Evolutionary conservation across 2,888 invertebrate genomes (phyloP).

Genomic region (Catonia carolina): DNA sequence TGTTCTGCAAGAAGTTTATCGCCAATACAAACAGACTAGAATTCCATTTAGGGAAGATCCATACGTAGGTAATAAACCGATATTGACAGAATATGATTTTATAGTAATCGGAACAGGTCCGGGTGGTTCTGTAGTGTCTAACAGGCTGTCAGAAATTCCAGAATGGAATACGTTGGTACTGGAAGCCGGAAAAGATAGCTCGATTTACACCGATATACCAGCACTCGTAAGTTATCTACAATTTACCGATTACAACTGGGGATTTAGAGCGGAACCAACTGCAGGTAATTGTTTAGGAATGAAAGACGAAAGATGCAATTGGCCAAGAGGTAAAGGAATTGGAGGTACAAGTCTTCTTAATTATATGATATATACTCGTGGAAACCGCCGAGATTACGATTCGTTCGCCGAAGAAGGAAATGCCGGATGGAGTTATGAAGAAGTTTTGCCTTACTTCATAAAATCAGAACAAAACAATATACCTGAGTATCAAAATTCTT

Average conservation of each 20-base stretch:
- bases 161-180: constrained; percentile 56
- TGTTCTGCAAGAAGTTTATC: constrained; percentile 27
- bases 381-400: constrained; percentile 36
- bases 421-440: constrained; percentile 44
- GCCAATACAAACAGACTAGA: constrained; percentile 29
- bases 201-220: constrained; percentile 52
- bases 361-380: constrained; percentile 48
- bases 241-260: constrained; percentile 60
- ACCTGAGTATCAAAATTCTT: constrained; percentile 30
- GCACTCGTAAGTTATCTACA: constrained; percentile 50
- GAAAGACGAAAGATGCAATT: constrained; percentile 34
- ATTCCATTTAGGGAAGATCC: constrained; percentile 32
- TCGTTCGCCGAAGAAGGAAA: constrained; percentile 35
- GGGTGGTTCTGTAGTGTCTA: constrained; percentile 62
- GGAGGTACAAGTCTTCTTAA: constrained; percentile 50
- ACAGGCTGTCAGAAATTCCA: constrained; percentile 57
- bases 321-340: constrained; percentile 35
- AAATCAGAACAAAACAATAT: constrained; percentile 37
- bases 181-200: constrained; percentile 54
- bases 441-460: constrained; percentile 39
- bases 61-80: constrained; percentile 30
- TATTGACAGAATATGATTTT: constrained; percentile 34
- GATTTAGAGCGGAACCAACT: constrained; percentile 59
- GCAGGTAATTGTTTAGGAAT: constrained; percentile 51
- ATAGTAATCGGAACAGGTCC: constrained; percentile 57